Percentiles rank a stretch among this genome's conserved stretches.
phyloP scores from a whole-genome alignment of 2,797 vertebrate genomes.

The Mus spretus region DNA sequence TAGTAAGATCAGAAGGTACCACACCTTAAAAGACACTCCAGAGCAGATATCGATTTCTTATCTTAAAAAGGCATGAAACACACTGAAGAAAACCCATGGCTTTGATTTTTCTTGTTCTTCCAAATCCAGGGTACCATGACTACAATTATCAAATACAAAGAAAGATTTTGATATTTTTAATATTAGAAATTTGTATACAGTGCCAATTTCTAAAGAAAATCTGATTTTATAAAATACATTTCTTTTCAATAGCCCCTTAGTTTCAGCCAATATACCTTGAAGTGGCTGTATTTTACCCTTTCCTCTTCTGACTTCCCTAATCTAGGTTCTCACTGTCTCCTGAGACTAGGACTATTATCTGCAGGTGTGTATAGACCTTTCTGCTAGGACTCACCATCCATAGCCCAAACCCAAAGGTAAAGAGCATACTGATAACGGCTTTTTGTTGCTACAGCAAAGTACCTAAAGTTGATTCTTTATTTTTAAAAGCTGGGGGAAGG shows the following conservation, averaged over 20 bases:
- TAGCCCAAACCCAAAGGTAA: constrained; percentile 23
- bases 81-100: not conserved
- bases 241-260: constrained; percentile 8
- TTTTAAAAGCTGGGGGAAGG: not conserved
- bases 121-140: constrained; percentile 31
- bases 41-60: not conserved
- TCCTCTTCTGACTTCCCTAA: not conserved
- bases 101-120: not conserved
- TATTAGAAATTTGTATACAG: constrained; percentile 26
- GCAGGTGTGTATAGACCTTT: not conserved
- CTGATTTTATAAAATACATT: not conserved
- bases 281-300: not conserved
- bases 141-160: constrained; percentile 1
- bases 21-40: not conserved
- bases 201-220: constrained; percentile 10
- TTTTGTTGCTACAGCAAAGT: not conserved
- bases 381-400: constrained; percentile 17
- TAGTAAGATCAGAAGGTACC: not conserved
- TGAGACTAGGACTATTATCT: not conserved
- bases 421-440: not conserved
- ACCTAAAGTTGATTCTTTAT: not conserved
- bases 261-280: constrained; percentile 10
- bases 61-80: not conserved
- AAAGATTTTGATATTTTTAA: constrained; percentile 16
- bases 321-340: not conserved